Base-by-base conservation (phyloP, 2,797 vertebrate genomes). In the Macropodus opercularis region DNA sequence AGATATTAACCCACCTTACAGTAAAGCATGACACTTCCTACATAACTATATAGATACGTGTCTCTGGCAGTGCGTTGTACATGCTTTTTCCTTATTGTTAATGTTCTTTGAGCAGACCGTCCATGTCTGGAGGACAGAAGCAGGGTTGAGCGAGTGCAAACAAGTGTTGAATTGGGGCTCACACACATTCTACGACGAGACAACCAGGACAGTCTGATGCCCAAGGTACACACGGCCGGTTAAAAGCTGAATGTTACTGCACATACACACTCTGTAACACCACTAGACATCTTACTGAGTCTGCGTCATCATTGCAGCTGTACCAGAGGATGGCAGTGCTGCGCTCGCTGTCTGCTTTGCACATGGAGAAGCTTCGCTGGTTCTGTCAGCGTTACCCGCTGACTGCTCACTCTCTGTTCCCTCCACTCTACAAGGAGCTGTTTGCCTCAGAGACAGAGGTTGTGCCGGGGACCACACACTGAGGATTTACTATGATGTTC, bases 391-490 rank as follows among this genome's bases (percentile, higher is more conserved):
- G 87, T 14, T 90, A 90, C 64, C 92, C 93, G 0, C 87, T 90
- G 68, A 92, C 88, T 0, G 89, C 89, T 32, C 87, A 90, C 81
- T 86, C 90, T 0, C 80, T 91, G 50, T 94, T 94, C 74, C 96
- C 96, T 8, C 95, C 96, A 0, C 94, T 98, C 58, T 97, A 98
- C 91, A 95, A 94, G 54, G 96, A 97, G 82, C 92, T 97, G 67
- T 97, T 98, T 19, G 85, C 91, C 69, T 90, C 91, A 3, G 95
- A 96, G 57, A 60, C 81, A 0, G 95, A 96, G 58, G 65, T 72
- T 38, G 81, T 83, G 62, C 83, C 88, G 0, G 80, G 87, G 73
- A 72, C 70, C 52, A 65, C 77, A 40, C 89, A 86, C 60, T 92
- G 80, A 86, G 34, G n/a, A 61, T 29, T 40, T 26, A 29, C 41